Percentiles rank a stretch among this genome's conserved stretches.
Conservation (phyloP, 2,797 vertebrate species). For the Acridotheres tristis region DNA sequence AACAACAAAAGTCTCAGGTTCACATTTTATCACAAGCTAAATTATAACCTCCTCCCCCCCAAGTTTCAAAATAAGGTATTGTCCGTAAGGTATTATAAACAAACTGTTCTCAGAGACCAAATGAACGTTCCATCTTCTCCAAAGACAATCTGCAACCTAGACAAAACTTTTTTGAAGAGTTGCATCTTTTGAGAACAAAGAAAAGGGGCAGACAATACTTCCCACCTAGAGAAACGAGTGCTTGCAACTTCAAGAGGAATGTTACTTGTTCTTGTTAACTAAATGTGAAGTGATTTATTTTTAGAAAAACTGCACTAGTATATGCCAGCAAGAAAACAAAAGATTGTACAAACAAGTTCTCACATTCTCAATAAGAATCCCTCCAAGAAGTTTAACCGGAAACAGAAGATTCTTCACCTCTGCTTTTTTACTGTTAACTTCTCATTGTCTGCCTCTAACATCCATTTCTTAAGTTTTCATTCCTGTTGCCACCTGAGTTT, state of each 20-base stretch:
- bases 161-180: neutral
- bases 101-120: neutral
- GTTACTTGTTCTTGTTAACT: neutral
- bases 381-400: neutral
- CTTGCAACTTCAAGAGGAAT: neutral
- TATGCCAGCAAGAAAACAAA: neutral
- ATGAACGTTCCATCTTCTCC: neutral
- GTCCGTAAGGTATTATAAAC: neutral
- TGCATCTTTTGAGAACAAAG: neutral
- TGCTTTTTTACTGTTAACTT: neutral
- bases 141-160: neutral
- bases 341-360: too few relatives aligned
- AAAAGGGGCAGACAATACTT: neutral
- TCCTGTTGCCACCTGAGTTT: neutral
- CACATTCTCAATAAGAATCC: neutral
- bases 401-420: neutral
- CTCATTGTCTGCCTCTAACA: neutral
- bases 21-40: neutral
- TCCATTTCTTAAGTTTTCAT: neutral
- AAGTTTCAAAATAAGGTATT: neutral
- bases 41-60: fast-evolving
- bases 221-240: neutral
- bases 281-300: neutral
- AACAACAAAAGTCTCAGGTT: neutral
- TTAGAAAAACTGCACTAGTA: neutral